Percentiles rank a stretch among this genome's conserved stretches.
Conservation (phyloP, 2,113 vertebrate species). For the Chlamydotis undulata region DNA sequence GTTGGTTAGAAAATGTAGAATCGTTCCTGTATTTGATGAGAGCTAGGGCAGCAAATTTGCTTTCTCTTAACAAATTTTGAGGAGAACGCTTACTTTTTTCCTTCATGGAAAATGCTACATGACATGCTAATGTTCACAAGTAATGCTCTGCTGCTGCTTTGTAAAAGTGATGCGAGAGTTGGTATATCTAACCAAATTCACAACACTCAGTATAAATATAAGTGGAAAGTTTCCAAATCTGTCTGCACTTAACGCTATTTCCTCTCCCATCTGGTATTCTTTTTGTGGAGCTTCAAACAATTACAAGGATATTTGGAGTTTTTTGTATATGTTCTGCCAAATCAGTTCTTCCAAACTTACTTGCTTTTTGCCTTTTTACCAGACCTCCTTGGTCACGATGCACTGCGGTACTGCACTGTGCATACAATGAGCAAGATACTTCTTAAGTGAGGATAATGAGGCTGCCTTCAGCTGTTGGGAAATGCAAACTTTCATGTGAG, state of each 20-base stretch:
- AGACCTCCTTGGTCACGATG: not conserved
- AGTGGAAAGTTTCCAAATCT: not conserved
- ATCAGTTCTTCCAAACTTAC: not conserved
- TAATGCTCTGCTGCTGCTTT: not conserved
- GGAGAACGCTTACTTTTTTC: not conserved
- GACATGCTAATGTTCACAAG: not conserved
- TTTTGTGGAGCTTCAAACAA: not conserved
- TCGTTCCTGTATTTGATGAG: not conserved
- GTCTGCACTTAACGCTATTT: not conserved
- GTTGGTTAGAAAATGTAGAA: not conserved
- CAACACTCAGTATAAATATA: not conserved
- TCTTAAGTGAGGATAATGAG: not conserved
- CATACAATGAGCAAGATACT: not conserved
- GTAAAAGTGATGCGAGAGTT: not conserved
- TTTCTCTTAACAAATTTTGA: not conserved
- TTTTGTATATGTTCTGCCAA: not conserved
- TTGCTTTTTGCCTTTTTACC: not conserved
- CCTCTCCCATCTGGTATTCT: not conserved
- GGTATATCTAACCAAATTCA: not conserved
- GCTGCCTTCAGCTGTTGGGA: not conserved
- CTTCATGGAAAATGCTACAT: not conserved
- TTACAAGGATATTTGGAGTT: not conserved
- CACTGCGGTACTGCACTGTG: not conserved
- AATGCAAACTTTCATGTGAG: not conserved
- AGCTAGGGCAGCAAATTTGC: not conserved